Evolutionary conservation across 2,797 vertebrate species (phyloP), one percentile per base, ranked within the genome.

Genomic region (Sarcoramphus papa): DNA sequence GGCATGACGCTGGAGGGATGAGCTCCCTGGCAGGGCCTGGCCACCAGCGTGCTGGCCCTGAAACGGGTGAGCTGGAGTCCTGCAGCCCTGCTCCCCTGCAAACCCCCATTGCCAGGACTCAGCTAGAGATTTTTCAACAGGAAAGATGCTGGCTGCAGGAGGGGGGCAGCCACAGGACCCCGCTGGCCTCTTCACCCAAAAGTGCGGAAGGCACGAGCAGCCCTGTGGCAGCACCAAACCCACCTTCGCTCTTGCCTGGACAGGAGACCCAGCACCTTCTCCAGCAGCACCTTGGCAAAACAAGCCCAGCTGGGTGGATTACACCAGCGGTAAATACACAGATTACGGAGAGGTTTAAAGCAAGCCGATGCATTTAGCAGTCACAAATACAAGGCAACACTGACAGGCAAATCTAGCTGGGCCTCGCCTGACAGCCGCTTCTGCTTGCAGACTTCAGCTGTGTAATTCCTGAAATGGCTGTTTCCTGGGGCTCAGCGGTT

Each of bases 371-470:
- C 62, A 21, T 83, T 69, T 17, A 78, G 62, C 82, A 70, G 50
- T 12, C 50, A 76, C 47, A 73, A 31, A 67, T 5, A 33, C 0
- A 4, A 62, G 81, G 72, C 50, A 63, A 15, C 23, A 16, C 60
- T 69, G 72, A 68, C 62, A 63, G 60, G 37, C 68, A 53, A 30
- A 54, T 30, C 31, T 8, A 33, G n/a, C 6, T 50, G 4, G 73
- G 37, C 56, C n/a, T 28, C 30, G 68, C 68, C 90, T 84, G 14
- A 19, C 84, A 89, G 91, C 91, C 92, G 27, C 78, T 94, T 63
- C 78, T 86, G 88, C 37, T 79, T 59, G 40, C 48, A 87, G 92
- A 27, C 93, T 93, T 60, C 72, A 87, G 74, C 94, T 95, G 65
- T 14, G 43, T 31, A 63, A 50, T 89, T 87, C 63, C 65, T 37